Conservation (phyloP, 1,140 invertebrate genomes). For the Acromyrmex charruanus region DNA sequence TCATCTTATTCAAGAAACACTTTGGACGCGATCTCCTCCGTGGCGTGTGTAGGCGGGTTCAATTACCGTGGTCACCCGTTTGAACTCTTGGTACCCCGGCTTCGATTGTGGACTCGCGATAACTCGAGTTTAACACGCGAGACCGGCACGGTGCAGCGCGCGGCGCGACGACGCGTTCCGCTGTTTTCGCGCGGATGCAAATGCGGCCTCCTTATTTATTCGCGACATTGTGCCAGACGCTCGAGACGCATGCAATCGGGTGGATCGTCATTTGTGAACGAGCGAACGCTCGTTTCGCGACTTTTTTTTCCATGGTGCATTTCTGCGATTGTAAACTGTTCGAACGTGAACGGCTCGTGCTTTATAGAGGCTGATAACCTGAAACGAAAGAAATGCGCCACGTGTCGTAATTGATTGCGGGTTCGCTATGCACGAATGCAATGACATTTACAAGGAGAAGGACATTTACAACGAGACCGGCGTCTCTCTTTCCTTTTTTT, state of each 20-base stretch:
- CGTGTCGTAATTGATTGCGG: slow-evolving; percentile 64
- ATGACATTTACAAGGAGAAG: slow-evolving; percentile 43
- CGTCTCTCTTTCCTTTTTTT: slow-evolving; percentile 16
- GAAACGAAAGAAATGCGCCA: slow-evolving; percentile 43
- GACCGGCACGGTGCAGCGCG: slow-evolving; percentile 7
- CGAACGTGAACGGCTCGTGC: neutral
- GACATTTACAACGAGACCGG: neutral
- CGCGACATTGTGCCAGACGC: slow-evolving; percentile 3
- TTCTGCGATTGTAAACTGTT: slow-evolving; percentile 32
- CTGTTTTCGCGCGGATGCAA: slow-evolving; percentile 41
- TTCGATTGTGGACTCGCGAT: slow-evolving; percentile 58
- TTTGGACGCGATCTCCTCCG: slow-evolving; percentile 60
- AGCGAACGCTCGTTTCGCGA: slow-evolving; percentile 6
- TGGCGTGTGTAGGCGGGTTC: slow-evolving; percentile 69
- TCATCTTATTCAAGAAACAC: slow-evolving; percentile 64
- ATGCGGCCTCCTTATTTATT: slow-evolving; percentile 57
- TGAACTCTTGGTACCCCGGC: slow-evolving; percentile 47
- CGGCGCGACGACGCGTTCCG: neutral
- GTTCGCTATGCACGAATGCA: slow-evolving; percentile 65
- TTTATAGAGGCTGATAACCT: slow-evolving; percentile 15
- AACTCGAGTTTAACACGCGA: slow-evolving; percentile 54
- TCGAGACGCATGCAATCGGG: slow-evolving; percentile 18
- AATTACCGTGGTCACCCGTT: slow-evolving; percentile 63
- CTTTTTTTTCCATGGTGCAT: slow-evolving; percentile 19
- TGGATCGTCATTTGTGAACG: slow-evolving; percentile 23